Evolutionary conservation across 37 sponge, comb jelly and placozoan species (phyloP).

Genomic region (Oopsacas minuta): DNA sequence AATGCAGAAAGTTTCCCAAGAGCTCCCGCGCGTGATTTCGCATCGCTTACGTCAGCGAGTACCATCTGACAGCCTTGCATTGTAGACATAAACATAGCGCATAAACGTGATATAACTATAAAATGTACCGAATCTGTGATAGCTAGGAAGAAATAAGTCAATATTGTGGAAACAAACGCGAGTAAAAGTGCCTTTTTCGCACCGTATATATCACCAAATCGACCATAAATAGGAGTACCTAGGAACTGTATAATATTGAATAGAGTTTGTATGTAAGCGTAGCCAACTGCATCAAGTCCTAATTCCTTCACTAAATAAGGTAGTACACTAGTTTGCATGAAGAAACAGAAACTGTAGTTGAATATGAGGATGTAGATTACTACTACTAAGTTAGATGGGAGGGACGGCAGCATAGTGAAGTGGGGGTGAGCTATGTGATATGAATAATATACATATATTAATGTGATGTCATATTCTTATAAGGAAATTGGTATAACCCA

Average conservation of each 20-base stretch:
- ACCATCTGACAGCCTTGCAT: slow-evolving; percentile 15
- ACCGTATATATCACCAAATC: neutral
- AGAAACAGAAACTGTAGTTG: slow-evolving; percentile 58
- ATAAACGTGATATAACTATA: neutral
- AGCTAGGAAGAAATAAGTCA: neutral
- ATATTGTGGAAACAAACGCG: neutral
- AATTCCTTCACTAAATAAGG: slow-evolving; percentile 21
- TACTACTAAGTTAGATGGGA: neutral
- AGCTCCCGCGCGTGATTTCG: neutral
- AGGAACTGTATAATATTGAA: neutral
- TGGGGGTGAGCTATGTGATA: too few relatives aligned
- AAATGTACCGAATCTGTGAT: neutral
- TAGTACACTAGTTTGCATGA: slow-evolving; percentile 59
- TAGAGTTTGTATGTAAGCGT: neutral
- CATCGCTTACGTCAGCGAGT: neutral
- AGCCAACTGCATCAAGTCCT: neutral
- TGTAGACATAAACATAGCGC: neutral
- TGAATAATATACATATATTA: too few relatives aligned
- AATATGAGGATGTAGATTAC: slow-evolving; percentile 49
- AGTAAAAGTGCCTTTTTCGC: neutral
- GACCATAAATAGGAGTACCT: neutral
- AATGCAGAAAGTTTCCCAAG: neutral
- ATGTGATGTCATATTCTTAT: too few relatives aligned
- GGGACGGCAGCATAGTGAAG: neutral
- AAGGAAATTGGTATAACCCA: too few relatives aligned